Conservation (phyloP, 2,797 vertebrate species). For the Cuculus canorus region DNA sequence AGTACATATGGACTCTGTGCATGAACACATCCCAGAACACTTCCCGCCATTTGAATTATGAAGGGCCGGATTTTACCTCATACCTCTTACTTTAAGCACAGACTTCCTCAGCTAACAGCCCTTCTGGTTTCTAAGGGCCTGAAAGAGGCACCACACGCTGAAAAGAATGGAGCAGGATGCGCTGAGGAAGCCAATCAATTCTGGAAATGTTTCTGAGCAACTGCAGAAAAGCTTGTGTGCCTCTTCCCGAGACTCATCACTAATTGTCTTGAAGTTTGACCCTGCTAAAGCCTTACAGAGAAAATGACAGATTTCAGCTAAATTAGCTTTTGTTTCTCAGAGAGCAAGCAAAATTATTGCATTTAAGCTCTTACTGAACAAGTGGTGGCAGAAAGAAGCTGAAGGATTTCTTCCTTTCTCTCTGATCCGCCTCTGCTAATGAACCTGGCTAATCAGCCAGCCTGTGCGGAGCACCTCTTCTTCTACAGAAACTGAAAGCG, state of each 20-base stretch:
- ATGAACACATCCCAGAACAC: constrained; percentile 30
- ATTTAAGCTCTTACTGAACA: not conserved
- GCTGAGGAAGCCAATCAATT: not conserved
- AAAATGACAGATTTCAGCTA: constrained; percentile 67
- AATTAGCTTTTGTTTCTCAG: constrained; percentile 55
- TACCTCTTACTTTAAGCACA: constrained; percentile 26
- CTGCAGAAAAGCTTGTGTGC: not conserved
- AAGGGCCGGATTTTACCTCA: constrained; percentile 38
- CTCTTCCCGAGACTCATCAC: constrained; percentile 4
- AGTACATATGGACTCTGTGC: constrained; percentile 2
- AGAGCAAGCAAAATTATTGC: not conserved
- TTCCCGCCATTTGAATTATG: not conserved
- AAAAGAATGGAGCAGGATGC: not conserved
- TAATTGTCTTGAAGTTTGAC: constrained; percentile 59
- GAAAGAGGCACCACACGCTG: not conserved
- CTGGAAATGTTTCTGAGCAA: constrained; percentile 21
- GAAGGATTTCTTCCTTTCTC: not conserved
- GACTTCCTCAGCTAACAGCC: constrained; percentile 32
- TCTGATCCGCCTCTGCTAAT: not conserved
- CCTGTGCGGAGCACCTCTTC: not conserved
- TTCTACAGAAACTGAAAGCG: constrained; percentile 8
- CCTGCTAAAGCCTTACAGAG: constrained; percentile 48
- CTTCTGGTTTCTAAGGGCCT: constrained; percentile 15
- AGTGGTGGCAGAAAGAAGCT: not conserved
- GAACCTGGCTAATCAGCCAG: constrained; percentile 25